These are phyloP conservation scores for Siniperca scherzeri DNA, from an alignment of 2,797 vertebrate species.

Conservation along the genomic window DNA sequence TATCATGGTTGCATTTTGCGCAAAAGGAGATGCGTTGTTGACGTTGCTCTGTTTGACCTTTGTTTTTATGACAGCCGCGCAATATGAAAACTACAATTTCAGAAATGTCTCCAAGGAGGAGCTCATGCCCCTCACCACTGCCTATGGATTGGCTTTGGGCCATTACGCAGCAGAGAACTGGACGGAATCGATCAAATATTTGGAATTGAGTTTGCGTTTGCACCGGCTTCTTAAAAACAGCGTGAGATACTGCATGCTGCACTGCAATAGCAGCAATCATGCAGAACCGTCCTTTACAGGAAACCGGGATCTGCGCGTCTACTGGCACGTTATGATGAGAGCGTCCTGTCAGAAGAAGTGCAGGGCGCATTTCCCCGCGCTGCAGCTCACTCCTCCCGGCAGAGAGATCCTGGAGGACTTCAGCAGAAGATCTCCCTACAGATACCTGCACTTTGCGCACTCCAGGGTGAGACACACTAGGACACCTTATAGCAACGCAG, in stretches of 20 bases:
- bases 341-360: constrained; percentile 89
- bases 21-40: constrained; percentile 16
- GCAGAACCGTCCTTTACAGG: constrained; percentile 27
- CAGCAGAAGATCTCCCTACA: constrained; percentile 88
- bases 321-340: constrained; percentile 81
- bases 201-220: constrained; percentile 89
- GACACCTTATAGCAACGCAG: background rate
- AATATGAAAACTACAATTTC: constrained; percentile 89
- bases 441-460: constrained; percentile 90
- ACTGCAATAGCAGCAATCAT: constrained; percentile 65
- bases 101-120: constrained; percentile 85
- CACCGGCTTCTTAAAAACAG: constrained; percentile 88
- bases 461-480: constrained; percentile 84
- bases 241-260: constrained; percentile 84
- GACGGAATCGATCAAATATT: constrained; percentile 86
- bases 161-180: constrained; percentile 87
- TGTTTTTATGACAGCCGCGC: constrained; percentile 63
- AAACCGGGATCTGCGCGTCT: constrained; percentile 77
- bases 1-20: constrained; percentile 57
- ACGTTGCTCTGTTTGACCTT: constrained; percentile 16
- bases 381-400: constrained; percentile 86
- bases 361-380: constrained; percentile 85
- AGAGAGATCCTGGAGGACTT: constrained; percentile 88
- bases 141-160: constrained; percentile 87
- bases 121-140: constrained; percentile 85